phyloP scores from a whole-genome alignment of 2,888 invertebrate genomes.

The Endomychus coccineus region DNA sequence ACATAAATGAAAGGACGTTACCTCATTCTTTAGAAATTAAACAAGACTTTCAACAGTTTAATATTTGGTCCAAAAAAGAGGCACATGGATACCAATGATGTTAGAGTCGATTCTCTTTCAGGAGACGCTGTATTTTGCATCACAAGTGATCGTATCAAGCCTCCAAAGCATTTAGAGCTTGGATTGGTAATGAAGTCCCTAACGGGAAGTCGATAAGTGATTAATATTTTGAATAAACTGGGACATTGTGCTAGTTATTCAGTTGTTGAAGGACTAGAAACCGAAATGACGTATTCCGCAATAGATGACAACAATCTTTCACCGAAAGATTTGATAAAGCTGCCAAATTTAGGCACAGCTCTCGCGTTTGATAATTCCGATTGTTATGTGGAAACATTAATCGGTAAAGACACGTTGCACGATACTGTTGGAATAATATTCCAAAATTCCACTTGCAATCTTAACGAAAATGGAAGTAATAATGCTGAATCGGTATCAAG shows the following conservation, averaged over 20 bases:
- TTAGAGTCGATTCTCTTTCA: conserved; percentile 24
- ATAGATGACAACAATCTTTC: conserved; percentile 21
- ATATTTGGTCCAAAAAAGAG: too few relatives aligned
- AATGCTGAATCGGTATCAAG: too few relatives aligned
- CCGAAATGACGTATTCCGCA: conserved; percentile 24
- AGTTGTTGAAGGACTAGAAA: conserved; percentile 30
- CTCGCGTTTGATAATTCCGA: conserved; percentile 32
- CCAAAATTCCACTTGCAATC: too few relatives aligned
- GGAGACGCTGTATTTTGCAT: conserved; percentile 18
- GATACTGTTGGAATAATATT: conserved; percentile 28
- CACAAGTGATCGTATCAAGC: conserved; percentile 21
- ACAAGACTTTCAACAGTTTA: too few relatives aligned
- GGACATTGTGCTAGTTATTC: conserved; percentile 28
- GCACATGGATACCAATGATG: too few relatives aligned
- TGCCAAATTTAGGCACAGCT: conserved; percentile 22
- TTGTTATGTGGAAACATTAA: conserved; percentile 24
- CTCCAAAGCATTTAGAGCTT: conserved; percentile 26
- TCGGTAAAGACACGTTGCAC: conserved; percentile 27
- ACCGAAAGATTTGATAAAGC: conserved; percentile 20
- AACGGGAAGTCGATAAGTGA: conserved; percentile 22
- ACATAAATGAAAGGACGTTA: too few relatives aligned
- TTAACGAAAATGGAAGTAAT: too few relatives aligned
- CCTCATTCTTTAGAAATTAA: too few relatives aligned
- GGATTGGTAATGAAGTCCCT: conserved; percentile 25
- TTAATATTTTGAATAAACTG: conserved; percentile 26